phyloP scores from a whole-genome alignment of 2,113 vertebrate genomes.

The Xiphophorus couchianus region DNA sequence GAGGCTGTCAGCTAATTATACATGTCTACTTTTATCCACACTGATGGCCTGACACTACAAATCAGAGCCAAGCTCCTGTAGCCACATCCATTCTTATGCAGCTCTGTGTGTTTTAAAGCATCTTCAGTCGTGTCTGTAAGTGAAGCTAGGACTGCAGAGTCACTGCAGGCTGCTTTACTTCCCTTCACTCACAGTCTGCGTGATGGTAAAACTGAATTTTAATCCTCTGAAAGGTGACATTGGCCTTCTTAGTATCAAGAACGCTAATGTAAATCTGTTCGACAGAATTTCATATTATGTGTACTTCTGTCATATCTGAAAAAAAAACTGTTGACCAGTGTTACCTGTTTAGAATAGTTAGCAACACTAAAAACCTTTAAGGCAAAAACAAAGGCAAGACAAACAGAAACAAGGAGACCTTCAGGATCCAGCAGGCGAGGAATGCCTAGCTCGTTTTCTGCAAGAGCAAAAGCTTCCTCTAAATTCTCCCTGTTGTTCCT shows the following conservation, averaged over 20 bases:
- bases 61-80: constrained; percentile 27
- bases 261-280: background rate
- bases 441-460: constrained; percentile 93
- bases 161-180: constrained; percentile 50
- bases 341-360: constrained; percentile 1
- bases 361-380: background rate
- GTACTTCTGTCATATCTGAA: background rate
- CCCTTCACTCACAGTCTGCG: constrained; percentile 18
- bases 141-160: constrained; percentile 57
- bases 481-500: constrained; percentile 90
- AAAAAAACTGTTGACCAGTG: background rate
- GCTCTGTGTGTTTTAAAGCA: constrained; percentile 42
- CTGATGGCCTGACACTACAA: constrained; percentile 36
- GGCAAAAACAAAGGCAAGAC: background rate
- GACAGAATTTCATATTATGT: background rate
- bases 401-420: constrained; percentile 76
- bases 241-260: constrained; percentile 13
- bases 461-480: constrained; percentile 91
- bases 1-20: constrained; percentile 50
- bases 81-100: constrained; percentile 22
- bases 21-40: constrained; percentile 42
- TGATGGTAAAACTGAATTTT: background rate
- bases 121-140: constrained; percentile 36
- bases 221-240: background rate
- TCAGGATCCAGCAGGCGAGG: constrained; percentile 95